Evolutionary conservation across 2,113 vertebrate genomes (phyloP).

Genomic region (Thamnophis sirtalis): DNA sequence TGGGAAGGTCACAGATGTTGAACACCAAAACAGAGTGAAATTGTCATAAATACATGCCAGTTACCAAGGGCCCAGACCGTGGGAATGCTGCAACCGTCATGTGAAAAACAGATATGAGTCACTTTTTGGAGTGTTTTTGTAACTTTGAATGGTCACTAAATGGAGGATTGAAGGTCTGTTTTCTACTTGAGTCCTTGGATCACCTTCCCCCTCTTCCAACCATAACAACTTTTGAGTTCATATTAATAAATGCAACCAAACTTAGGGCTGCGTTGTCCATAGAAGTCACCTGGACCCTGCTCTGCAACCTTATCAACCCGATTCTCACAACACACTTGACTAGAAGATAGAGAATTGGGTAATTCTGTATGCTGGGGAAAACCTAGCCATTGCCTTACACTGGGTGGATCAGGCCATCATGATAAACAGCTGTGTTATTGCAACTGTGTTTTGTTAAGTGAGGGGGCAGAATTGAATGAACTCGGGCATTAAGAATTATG

Average conservation of each 20-base stretch:
- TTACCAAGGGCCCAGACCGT: neutral
- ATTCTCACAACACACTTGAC: neutral
- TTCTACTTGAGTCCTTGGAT: neutral
- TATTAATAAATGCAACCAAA: neutral
- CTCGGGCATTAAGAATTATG: neutral
- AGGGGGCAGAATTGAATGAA: neutral
- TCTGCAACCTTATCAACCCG: neutral
- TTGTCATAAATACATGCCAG: neutral
- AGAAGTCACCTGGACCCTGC: neutral
- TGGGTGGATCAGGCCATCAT: neutral
- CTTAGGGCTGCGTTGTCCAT: neutral
- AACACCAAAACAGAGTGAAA: neutral
- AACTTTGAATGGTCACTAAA: neutral
- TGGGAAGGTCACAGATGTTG: neutral
- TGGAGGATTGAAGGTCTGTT: neutral
- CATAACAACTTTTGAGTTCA: neutral
- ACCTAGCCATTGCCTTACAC: neutral
- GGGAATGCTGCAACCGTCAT: neutral
- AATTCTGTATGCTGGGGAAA: neutral
- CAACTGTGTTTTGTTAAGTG: neutral
- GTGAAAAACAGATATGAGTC: neutral
- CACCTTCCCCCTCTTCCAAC: neutral
- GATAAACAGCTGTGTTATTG: neutral
- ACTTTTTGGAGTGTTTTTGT: neutral
- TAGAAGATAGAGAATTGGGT: neutral